These are phyloP conservation scores for Ctenicera cuprea DNA, from an alignment of 2,888 invertebrate species.

Conservation along the genomic window DNA sequence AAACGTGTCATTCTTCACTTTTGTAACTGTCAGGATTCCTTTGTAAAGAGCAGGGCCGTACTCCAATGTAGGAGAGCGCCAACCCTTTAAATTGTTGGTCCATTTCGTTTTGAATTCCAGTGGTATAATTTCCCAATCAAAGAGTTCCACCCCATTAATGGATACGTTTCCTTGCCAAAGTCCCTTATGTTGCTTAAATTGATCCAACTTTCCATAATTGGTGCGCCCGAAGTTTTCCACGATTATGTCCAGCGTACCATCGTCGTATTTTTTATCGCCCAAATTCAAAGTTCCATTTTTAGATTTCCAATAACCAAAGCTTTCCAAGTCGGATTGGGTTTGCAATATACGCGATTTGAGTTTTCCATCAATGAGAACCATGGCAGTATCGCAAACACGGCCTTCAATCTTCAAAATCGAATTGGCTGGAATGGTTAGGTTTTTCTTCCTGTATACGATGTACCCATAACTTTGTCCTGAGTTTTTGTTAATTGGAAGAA, in stretches of 20 bases:
- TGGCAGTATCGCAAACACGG: conserved; percentile 73
- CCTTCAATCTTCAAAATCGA: conserved; percentile 68
- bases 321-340: conserved; percentile 62
- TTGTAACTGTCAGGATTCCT: conserved; percentile 70
- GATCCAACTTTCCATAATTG: conserved; percentile 72
- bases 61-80: conserved; percentile 56
- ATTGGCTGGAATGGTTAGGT: conserved; percentile 61
- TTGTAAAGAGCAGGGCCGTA: conserved; percentile 76
- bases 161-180: conserved; percentile 71
- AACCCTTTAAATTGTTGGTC: conserved; percentile 64
- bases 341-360: conserved; percentile 66
- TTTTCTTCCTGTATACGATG: conserved; percentile 72
- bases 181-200: conserved; percentile 71
- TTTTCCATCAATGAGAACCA: conserved; percentile 72
- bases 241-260: conserved; percentile 70
- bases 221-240: conserved; percentile 89
- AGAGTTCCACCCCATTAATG: conserved; percentile 69
- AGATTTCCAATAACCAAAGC: conserved; percentile 70
- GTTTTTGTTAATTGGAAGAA: conserved; percentile 67
- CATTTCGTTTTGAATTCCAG: conserved; percentile 74
- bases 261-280: conserved; percentile 56
- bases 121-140: conserved; percentile 73
- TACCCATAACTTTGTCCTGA: conserved; percentile 77
- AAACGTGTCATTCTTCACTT: conserved; percentile 80
- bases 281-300: conserved; percentile 65